Evolutionary conservation across 2,888 invertebrate genomes (phyloP).

Genomic region (Meloe dianella): DNA sequence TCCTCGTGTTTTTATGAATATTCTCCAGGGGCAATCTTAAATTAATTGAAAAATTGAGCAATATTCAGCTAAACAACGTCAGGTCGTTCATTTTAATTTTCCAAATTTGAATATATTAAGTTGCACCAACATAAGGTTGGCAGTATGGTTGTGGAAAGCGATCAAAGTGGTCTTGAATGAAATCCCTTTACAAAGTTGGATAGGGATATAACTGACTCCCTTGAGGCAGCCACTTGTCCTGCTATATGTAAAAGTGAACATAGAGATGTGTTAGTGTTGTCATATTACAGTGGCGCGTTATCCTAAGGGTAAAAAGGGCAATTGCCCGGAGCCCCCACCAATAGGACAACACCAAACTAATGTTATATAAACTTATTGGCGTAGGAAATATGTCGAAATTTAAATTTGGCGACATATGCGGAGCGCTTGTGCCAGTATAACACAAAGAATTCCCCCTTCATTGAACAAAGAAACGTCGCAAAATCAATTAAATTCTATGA

Average conservation of each 20-base stretch:
- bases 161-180: constrained; percentile 37
- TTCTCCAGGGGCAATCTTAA: background rate
- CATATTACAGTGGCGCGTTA: too few species aligned
- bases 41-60: constrained; percentile 13
- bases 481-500: background rate
- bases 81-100: constrained; percentile 4
- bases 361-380: too few species aligned
- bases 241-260: background rate
- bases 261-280: background rate
- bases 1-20: background rate
- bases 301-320: too few species aligned
- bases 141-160: constrained; percentile 31
- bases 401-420: too few species aligned
- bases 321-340: too few species aligned
- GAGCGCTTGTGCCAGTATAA: too few species aligned
- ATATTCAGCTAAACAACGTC: background rate
- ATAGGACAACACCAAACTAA: too few species aligned
- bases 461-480: background rate
- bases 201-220: constrained; percentile 23
- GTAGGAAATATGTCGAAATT: too few species aligned
- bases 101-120: constrained; percentile 10
- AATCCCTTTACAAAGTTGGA: constrained; percentile 31
- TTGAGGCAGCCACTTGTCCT: constrained; percentile 29
- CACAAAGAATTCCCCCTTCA: too few species aligned
- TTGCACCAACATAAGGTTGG: constrained; percentile 11